Percentiles rank a stretch among this genome's conserved stretches.
These are phyloP conservation scores for Stomatorhinus walkeri DNA, from an alignment of 2,797 vertebrate species.

Conservation along the genomic window DNA sequence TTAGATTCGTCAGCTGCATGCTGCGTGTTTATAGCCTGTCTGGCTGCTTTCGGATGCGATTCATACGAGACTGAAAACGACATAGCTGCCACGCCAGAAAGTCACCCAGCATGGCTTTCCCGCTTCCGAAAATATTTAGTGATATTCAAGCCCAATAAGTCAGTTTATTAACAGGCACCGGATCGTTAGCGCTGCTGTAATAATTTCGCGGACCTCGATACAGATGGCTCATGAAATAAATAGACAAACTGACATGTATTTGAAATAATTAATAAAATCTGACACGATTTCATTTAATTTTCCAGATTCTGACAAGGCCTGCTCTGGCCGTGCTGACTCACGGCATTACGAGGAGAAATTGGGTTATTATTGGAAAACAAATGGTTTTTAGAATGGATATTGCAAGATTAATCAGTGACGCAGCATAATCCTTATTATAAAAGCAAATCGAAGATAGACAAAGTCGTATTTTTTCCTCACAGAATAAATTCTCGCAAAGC, in stretches of 20 bases:
- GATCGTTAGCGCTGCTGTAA: neutral
- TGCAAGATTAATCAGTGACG: neutral
- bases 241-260: neutral
- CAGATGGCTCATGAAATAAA: neutral
- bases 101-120: neutral
- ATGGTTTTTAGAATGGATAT: neutral
- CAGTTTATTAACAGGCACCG: neutral
- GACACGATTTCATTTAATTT: neutral
- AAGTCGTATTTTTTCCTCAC: neutral
- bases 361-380: neutral
- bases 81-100: neutral
- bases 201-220: neutral
- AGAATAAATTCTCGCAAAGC: neutral
- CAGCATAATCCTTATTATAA: neutral
- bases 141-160: neutral
- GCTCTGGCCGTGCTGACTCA: neutral
- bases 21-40: neutral
- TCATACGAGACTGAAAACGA: neutral
- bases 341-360: neutral
- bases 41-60: neutral
- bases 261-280: neutral
- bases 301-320: neutral
- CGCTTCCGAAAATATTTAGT: neutral
- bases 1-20: neutral
- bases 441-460: neutral